Evolutionary conservation across 2,797 vertebrate species (phyloP).

Genomic region (Naso thynnoides): DNA sequence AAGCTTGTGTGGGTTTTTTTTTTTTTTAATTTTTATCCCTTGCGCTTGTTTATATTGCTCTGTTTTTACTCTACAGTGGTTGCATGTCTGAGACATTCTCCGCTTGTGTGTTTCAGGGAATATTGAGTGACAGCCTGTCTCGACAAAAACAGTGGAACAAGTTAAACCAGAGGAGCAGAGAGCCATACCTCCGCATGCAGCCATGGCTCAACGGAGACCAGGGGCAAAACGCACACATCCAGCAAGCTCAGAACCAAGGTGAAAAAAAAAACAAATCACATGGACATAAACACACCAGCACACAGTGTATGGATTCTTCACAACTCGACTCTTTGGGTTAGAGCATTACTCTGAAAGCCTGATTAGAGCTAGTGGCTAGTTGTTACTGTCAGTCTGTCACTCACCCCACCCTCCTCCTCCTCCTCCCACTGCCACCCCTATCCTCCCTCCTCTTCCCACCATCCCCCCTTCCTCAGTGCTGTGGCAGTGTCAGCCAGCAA

Average conservation of each 20-base stretch:
- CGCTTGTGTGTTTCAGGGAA: slow-evolving; percentile 86
- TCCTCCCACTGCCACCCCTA: slow-evolving; percentile 5
- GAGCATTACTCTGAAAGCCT: slow-evolving; percentile 60
- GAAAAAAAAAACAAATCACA: slow-evolving; percentile 53
- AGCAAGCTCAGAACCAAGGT: slow-evolving; percentile 81
- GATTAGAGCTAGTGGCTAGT: slow-evolving; percentile 77
- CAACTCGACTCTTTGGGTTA: slow-evolving; percentile 45
- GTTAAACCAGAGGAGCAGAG: slow-evolving; percentile 94
- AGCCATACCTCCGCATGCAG: slow-evolving; percentile 97
- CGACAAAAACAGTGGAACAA: slow-evolving; percentile 96
- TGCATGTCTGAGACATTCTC: slow-evolving; percentile 47
- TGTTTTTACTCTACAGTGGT: slow-evolving; percentile 16
- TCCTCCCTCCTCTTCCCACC: slow-evolving; percentile 42
- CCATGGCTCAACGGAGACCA: slow-evolving; percentile 97
- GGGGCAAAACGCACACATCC: slow-evolving; percentile 87
- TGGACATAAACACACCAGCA: neutral
- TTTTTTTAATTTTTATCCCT: no score
- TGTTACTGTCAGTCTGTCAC: slow-evolving; percentile 78
- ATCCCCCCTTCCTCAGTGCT: slow-evolving; percentile 75
- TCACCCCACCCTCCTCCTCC: slow-evolving; percentile 58
- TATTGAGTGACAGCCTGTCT: slow-evolving; percentile 93
- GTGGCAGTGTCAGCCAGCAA: slow-evolving; percentile 85
- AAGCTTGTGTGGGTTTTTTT: neutral
- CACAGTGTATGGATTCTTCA: slow-evolving; percentile 35
- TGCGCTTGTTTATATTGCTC: slow-evolving; percentile 8